Conservation (phyloP, 2,797 vertebrate species). For the Neoniphon sammara region DNA sequence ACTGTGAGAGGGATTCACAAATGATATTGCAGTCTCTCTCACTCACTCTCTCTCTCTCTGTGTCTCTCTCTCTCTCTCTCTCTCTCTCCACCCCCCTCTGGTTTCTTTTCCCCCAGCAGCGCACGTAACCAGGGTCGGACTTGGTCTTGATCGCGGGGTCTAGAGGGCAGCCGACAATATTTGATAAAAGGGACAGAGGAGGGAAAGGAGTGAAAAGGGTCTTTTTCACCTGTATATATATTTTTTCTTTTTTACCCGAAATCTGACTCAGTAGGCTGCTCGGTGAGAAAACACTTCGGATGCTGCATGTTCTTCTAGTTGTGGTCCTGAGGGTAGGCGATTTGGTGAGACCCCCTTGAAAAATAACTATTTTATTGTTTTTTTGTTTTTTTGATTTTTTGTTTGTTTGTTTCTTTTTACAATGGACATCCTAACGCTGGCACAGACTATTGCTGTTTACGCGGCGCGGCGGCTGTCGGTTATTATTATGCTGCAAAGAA, state of each 20-base stretch:
- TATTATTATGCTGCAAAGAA: not conserved
- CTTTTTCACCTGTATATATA: conserved; percentile 48
- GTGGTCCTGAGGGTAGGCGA: too few species aligned
- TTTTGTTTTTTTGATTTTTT: not conserved
- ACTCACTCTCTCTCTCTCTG: conserved; percentile 61
- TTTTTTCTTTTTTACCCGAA: too few species aligned
- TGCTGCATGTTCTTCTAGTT: conserved; percentile 1
- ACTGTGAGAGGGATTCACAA: conserved; percentile 92
- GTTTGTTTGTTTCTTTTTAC: too few species aligned
- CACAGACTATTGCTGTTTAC: too few species aligned
- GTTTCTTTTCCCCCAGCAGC: conserved; percentile 76
- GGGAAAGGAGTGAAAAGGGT: conserved; percentile 29
- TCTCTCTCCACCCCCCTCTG: conserved; percentile 44
- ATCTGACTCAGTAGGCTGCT: conserved; percentile 59
- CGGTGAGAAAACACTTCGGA: conserved; percentile 4
- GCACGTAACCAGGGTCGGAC: conserved; percentile 88
- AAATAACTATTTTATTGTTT: too few species aligned
- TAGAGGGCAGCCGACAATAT: conserved; percentile 82
- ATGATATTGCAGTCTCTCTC: conserved; percentile 93
- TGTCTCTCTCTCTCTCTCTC: conserved; percentile 64
- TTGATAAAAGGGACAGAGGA: conserved; percentile 50
- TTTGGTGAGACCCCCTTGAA: too few species aligned
- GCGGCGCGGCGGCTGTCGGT: not conserved
- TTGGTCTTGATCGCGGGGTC: conserved; percentile 88
- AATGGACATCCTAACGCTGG: not conserved